Evolutionary conservation across 37 sponge, comb jelly and placozoan species (phyloP), one percentile per base, ranked within the genome.

Genomic region (Tethya wilhelma): DNA sequence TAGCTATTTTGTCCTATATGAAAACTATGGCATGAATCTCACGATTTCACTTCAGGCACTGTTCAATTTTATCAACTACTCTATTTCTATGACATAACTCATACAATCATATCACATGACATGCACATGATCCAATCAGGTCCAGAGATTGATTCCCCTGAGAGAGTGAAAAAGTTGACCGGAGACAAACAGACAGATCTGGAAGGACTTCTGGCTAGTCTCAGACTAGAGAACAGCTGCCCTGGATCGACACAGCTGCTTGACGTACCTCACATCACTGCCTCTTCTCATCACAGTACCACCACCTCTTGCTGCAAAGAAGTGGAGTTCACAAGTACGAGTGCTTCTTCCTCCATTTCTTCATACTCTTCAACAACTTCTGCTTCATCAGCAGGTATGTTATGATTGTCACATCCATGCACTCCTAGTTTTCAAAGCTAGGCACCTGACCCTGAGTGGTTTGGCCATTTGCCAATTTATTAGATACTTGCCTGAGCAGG

Each of bases 81-180:
- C n/a, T n/a, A n/a, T n/a, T n/a, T n/a, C 29, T 11, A 26, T 11
- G 29, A 14, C 7, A 7, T 25, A 8, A 11, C 19, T 67, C 38
- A 67, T 30, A 32, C 28, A n/a, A 25, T 62, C 25, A 14, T 62
- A 8, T 62, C 28, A 25, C 22, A 7, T 62, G 9, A 62, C 7
- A 62, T 11, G 29, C 7, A 4, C 53, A 9, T 72, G 45, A 53
- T 33, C 56, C 8, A 12, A 36, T 29, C 28, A 72, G 73, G 73
- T n/a, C 73, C 73, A 2, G 73, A 72, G n/a, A 49, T 72, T 1
- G 73, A 72, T 25, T 53, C 73, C 7, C 73, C 73, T 12, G 73
- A 72, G 29, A 38, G 53, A 12, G 36, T 53, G 73, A 72, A 72
- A 33, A 67, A 67, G n/a, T n/a, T n/a, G n/a, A n/a, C n/a, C n/a